Percentiles rank a stretch among this genome's conserved stretches.
phyloP scores from a whole-genome alignment of 2,888 invertebrate genomes.

The Petrolisthes manimaculis region DNA sequence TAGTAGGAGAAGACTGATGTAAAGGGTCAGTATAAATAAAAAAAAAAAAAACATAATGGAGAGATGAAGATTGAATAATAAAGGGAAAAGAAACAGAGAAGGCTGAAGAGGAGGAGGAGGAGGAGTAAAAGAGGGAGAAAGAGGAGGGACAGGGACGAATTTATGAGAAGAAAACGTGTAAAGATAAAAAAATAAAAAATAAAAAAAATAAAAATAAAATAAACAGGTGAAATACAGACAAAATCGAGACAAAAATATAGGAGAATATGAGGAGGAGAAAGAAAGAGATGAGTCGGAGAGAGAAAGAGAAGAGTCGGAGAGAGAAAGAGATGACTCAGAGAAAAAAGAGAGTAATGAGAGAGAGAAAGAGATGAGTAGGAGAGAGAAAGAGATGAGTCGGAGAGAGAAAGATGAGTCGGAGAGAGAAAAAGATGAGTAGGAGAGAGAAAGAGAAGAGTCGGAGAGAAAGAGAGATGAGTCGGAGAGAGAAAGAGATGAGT shows the following conservation, averaged over 20 bases:
- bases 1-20: background rate
- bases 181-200: background rate
- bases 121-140: background rate
- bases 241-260: background rate
- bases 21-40: background rate
- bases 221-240: background rate
- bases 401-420: background rate
- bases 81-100: background rate
- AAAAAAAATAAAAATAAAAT: background rate
- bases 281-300: background rate
- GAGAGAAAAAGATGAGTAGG: background rate
- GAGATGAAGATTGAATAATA: background rate
- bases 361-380: background rate
- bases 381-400: background rate
- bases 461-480: background rate
- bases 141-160: background rate
- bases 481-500: background rate
- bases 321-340: no score
- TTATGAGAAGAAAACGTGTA: background rate
- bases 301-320: background rate
- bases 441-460: background rate
- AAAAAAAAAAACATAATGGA: background rate
- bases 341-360: background rate
- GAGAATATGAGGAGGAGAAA: background rate
- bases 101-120: background rate